Evolutionary conservation across 53 echinoderm and acorn worm genomes (phyloP).

Genomic region (Henricia sp.): DNA sequence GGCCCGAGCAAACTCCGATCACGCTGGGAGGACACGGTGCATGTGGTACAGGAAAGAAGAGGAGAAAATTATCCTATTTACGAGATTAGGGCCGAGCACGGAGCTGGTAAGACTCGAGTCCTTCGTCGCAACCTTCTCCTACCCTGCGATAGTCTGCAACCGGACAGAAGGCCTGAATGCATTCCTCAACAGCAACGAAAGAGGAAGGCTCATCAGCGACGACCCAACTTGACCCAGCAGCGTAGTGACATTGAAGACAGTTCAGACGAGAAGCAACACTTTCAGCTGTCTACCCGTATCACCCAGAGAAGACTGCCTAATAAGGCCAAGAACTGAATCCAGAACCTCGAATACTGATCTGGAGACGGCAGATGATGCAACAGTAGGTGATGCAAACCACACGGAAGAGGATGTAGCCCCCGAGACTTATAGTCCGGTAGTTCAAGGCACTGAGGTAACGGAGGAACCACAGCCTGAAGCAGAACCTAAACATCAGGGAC

Average conservation of each 20-base stretch:
- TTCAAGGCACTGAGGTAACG: not conserved
- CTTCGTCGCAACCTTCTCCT: slow-evolving; percentile 53
- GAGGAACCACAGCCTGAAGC: not conserved
- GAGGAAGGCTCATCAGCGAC: not conserved
- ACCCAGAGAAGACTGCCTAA: not conserved
- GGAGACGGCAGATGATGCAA: not conserved
- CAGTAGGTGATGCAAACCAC: too few relatives aligned
- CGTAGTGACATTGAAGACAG: not conserved
- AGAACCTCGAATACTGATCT: not conserved
- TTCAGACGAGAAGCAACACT: not conserved
- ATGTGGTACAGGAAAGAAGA: slow-evolving; percentile 7
- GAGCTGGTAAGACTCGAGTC: not conserved
- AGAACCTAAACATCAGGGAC: not conserved
- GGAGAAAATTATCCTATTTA: slow-evolving; percentile 40
- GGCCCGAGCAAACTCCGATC: slow-evolving; percentile 70
- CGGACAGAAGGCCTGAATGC: not conserved
- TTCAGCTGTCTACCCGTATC: not conserved
- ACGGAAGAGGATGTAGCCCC: too few relatives aligned
- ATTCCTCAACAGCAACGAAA: not conserved
- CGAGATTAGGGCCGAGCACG: not conserved
- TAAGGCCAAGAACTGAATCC: slow-evolving; percentile 13
- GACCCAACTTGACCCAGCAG: not conserved
- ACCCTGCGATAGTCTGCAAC: slow-evolving; percentile 10
- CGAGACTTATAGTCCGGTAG: not conserved
- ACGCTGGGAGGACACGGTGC: slow-evolving; percentile 62